Evolutionary conservation across 2,113 vertebrate species (phyloP), one percentile per base, ranked within the genome.

Genomic region (Copsychus sechellarum): DNA sequence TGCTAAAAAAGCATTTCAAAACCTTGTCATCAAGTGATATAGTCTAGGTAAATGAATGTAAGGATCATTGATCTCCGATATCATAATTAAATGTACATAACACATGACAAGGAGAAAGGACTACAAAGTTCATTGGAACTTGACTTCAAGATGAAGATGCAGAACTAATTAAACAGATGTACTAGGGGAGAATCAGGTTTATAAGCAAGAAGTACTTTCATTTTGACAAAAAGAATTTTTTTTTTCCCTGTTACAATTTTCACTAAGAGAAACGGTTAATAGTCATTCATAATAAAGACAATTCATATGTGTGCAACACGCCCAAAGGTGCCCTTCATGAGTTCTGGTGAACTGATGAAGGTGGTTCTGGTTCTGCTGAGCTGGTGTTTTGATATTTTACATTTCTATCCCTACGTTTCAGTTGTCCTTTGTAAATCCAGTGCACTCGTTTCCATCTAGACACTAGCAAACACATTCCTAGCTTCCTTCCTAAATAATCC

Each of bases 1-100:
- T 58, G 72, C 66, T 91, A 79, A 95, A 90, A 95, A 93, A 54
- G 50, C 43, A 66, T 77, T 91, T 95, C 64, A 87, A 81, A 66
- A 74, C 67, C 89, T 88, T 86, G 66, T 54, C 70, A 89, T 60
- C 13, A 0, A 93, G 80, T 73, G 61, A 79, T 92, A 80, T 26
- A 79, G 60, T 61, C 60, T 71, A 61, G n/a, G 79, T 91, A 96
- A 97, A 96, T 91, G 96, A 96, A 96, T 94, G 64, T 76, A 96
- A 90, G 77, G 40, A 93, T 73, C 67, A 91, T 33, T 80, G 73
- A 90, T 95, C 65, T 96, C 62, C 8, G 1, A 73, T 87, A 87
- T 34, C 61, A 82, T 66, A 95, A 91, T 89, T 96, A 97, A 96
- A 95, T 56, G 62, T 40, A 83, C 14, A 57, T 61, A 96, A 40